Evolutionary conservation across 2,888 invertebrate species (phyloP), one percentile per base, ranked within the genome.

Genomic region (Buathra laborator): DNA sequence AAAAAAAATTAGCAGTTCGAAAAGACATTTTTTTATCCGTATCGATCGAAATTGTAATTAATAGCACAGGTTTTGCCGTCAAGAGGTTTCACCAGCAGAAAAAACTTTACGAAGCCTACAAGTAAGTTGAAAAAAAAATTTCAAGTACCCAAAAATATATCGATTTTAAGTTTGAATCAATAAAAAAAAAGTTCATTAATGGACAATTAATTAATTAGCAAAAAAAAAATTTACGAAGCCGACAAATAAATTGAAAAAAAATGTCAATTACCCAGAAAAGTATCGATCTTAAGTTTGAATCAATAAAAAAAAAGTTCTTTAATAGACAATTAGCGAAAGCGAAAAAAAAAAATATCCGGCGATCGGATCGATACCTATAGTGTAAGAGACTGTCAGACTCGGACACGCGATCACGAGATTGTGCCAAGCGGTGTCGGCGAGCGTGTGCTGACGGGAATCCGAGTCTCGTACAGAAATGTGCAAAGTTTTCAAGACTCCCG

Each of bases 401-500:
- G 94, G 94, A 83, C 94, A 94, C 32, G 92, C 93, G 44, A 88
- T 84, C 14, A 89, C 93, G 48, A 95, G 89, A 78, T 92, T 91
- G 19, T 89, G 92, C 95, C 95, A 95, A 66, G 94, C 92, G 3
- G 91, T 89, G 70, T 94, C 93, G 3, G 92, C 90, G 62, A 95
- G 92, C 1, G 92, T 91, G 77, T 94, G 94, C 66, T 94, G 93
- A 56, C 94, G 91, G 44, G 94, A 93, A 84, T 94, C 94, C 2
- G 94, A 93, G 79, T 94, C 94, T 48, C 94, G 90, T 2, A 95
- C 92, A 14, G 92, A 93, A 80, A 95, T 92, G 85, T 94, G 93
- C 74, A 95, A 89, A 78, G 88, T 90, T 72, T 89, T 91, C 79
- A 95, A 86, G 51, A 89, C 87, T 56, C 90, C 90, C 44, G 94